Conservation (phyloP, 2,888 invertebrate genomes). For the Cryptosula pallasiana region DNA sequence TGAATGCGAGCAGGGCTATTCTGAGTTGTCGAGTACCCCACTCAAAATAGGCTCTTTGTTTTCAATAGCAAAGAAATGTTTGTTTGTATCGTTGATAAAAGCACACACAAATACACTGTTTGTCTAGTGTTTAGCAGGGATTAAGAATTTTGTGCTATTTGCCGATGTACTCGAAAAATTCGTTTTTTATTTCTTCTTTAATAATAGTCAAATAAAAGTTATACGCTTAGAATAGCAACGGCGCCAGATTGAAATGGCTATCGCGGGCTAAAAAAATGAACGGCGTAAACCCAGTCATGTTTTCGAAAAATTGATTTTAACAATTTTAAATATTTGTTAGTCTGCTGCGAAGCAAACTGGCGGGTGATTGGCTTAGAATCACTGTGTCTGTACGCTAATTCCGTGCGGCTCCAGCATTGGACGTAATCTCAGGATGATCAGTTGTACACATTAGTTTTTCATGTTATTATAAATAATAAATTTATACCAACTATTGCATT, state of each 20-base stretch:
- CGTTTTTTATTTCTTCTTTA: neutral
- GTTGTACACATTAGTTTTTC: neutral
- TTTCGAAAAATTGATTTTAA: slow-evolving; percentile 18
- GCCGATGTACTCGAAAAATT: neutral
- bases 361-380: neutral
- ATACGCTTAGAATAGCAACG: neutral
- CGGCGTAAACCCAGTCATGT: no score
- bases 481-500: neutral
- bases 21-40: neutral
- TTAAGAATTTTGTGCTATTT: slow-evolving; percentile 13
- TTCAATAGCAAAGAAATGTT: neutral
- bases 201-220: neutral
- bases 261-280: no score
- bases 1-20: neutral
- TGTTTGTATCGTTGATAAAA: neutral
- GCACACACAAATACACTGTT: slow-evolving; percentile 2
- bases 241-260: neutral
- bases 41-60: neutral
- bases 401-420: neutral
- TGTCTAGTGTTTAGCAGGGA: neutral
- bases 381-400: no score
- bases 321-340: slow-evolving; percentile 21
- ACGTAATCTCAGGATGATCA: slow-evolving; percentile 18
- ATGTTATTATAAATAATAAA: neutral
- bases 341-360: neutral